These are phyloP conservation scores for Tipula lateralis DNA, from an alignment of 2,888 invertebrate genomes.

Conservation along the genomic window DNA sequence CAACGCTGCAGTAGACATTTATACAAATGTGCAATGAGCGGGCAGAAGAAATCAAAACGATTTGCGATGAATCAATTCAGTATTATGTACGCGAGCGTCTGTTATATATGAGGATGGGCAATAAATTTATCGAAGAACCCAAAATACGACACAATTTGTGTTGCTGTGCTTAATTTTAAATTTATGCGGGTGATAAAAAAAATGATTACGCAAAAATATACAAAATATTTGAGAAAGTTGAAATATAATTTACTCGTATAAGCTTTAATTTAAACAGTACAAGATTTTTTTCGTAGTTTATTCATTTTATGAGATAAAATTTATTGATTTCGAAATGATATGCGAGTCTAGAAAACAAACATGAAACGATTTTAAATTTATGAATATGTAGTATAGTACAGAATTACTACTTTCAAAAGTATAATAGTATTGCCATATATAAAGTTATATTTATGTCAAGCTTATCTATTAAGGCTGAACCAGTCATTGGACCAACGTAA, in stretches of 20 bases:
- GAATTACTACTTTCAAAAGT: too few species aligned
- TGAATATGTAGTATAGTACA: too few species aligned
- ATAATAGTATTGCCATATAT: too few species aligned
- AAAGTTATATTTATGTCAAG: too few species aligned
- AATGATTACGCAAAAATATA: background rate
- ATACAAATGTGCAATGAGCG: background rate
- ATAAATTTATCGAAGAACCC: background rate
- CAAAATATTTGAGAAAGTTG: background rate
- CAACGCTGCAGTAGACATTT: background rate
- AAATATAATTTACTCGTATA: background rate
- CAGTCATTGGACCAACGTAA: too few species aligned
- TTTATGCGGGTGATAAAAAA: background rate
- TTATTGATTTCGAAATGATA: background rate
- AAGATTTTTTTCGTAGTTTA: background rate
- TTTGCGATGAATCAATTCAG: background rate
- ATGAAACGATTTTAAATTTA: too few species aligned
- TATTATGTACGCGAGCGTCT: too few species aligned
- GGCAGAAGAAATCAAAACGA: background rate
- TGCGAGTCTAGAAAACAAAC: too few species aligned
- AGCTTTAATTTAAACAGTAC: background rate
- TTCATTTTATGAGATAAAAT: background rate
- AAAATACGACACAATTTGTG: background rate
- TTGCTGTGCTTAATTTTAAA: background rate
- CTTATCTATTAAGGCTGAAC: too few species aligned
- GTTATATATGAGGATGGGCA: background rate